Evolutionary conservation across 2,797 vertebrate genomes (phyloP).

Genomic region (Semaprochilodus insignis): DNA sequence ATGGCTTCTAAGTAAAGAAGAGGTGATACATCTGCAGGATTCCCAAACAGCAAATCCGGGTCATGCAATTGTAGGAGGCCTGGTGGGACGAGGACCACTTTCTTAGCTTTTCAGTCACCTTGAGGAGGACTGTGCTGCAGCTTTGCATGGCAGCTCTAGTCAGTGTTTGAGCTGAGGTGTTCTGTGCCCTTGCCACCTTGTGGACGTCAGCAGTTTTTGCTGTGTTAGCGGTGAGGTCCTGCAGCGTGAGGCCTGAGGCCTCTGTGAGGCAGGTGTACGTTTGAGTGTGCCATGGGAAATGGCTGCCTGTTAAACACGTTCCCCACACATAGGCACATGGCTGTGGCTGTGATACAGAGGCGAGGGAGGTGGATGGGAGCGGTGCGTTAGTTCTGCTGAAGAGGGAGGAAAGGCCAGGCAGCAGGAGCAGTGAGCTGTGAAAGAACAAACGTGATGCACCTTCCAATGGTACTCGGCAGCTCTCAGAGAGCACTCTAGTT

Average conservation of each 20-base stretch:
- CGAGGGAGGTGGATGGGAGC: conserved; percentile 8
- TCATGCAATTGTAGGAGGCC: conserved; percentile 50
- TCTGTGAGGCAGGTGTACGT: conserved; percentile 16
- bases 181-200: conserved; percentile 27
- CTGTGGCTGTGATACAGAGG: conserved; percentile 3
- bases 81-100: conserved; percentile 62
- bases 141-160: conserved; percentile 1
- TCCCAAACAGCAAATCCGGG: conserved; percentile 55
- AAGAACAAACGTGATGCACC: conserved; percentile 55
- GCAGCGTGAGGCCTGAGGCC: conserved; percentile 17
- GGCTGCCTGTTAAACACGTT: conserved; percentile 41
- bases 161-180: neutral
- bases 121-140: conserved; percentile 32
- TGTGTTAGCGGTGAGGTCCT: conserved; percentile 23
- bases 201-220: conserved; percentile 45
- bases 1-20: neutral
- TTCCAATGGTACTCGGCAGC: conserved; percentile 55
- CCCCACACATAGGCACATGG: neutral
- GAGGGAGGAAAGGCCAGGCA: conserved; percentile 34
- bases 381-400: conserved; percentile 10
- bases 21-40: conserved; percentile 22
- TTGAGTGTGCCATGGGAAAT: conserved; percentile 29
- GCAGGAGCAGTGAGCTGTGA: conserved; percentile 41
- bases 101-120: conserved; percentile 52
- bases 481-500: conserved; percentile 41